Percentiles rank a stretch among this genome's conserved stretches.
These are phyloP conservation scores for Lordiphosa fenestrarum DNA, from an alignment of 2,888 invertebrate species.

Conservation along the genomic window DNA sequence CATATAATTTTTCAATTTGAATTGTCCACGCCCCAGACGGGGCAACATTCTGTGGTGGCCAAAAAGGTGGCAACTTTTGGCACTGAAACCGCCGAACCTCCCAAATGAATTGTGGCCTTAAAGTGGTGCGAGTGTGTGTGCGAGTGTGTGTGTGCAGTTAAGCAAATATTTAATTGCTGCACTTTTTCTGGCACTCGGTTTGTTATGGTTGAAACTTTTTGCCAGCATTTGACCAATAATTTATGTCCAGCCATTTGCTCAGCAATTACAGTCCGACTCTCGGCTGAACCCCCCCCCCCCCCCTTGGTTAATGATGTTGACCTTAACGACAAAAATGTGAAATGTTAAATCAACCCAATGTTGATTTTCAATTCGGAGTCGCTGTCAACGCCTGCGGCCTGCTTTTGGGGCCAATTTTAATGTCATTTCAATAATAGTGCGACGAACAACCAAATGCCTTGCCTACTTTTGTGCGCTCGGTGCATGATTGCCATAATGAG, in stretches of 20 bases:
- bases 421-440: constrained; percentile 61
- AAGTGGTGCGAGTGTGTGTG: constrained; percentile 44
- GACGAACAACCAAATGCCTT: constrained; percentile 27
- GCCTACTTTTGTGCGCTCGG: constrained; percentile 62
- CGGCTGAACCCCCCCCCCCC: too few species aligned
- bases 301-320: constrained; percentile 70
- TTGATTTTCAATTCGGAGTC: constrained; percentile 40
- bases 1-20: constrained; percentile 79
- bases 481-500: constrained; percentile 64
- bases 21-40: constrained; percentile 56
- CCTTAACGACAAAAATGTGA: constrained; percentile 62
- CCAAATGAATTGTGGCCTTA: constrained; percentile 76
- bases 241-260: constrained; percentile 79
- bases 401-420: constrained; percentile 60
- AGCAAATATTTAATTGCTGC: constrained; percentile 80
- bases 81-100: constrained; percentile 24
- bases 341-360: constrained; percentile 42
- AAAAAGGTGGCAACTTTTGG: constrained; percentile 57
- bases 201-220: constrained; percentile 55
- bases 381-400: constrained; percentile 37
- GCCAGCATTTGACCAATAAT: constrained; percentile 76
- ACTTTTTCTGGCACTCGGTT: constrained; percentile 62
- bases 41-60: constrained; percentile 47
- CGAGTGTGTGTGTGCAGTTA: constrained; percentile 62
- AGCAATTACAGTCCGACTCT: constrained; percentile 62